These are phyloP conservation scores for Chlorops oryzae DNA, from an alignment of 1,140 invertebrate species.

Conservation along the genomic window DNA sequence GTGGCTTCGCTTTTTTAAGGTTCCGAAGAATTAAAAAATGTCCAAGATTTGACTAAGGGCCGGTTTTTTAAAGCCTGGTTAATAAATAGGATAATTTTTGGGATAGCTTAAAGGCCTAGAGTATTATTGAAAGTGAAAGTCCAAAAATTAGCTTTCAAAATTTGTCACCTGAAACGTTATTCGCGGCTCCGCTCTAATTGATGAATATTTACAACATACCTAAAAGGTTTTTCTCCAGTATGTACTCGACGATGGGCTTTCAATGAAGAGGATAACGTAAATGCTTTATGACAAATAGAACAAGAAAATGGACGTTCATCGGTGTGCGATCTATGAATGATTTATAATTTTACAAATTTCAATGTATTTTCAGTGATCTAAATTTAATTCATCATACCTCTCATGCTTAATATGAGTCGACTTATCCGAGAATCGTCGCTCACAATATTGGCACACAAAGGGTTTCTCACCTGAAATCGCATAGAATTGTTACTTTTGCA, in stretches of 20 bases:
- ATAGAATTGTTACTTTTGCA: too few species aligned
- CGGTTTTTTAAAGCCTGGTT: too few species aligned
- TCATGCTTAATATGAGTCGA: slow-evolving; percentile 38
- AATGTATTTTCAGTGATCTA: not conserved
- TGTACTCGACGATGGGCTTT: slow-evolving; percentile 30
- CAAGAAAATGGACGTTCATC: slow-evolving; percentile 55
- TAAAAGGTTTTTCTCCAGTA: slow-evolving; percentile 28
- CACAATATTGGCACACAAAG: slow-evolving; percentile 28
- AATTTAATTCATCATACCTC: slow-evolving; percentile 26
- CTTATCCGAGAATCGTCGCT: slow-evolving; percentile 32
- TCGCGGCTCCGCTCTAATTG: too few species aligned
- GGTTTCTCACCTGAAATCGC: slow-evolving; percentile 44
- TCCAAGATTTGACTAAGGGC: too few species aligned
- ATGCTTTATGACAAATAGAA: slow-evolving; percentile 52
- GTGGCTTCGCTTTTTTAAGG: too few species aligned
- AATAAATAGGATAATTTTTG: too few species aligned
- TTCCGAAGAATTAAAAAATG: too few species aligned
- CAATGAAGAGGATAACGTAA: slow-evolving; percentile 48
- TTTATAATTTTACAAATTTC: not conserved
- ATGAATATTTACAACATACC: slow-evolving; percentile 8
- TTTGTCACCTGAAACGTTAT: too few species aligned
- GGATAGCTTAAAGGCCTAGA: too few species aligned
- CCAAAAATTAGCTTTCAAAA: too few species aligned
- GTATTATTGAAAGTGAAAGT: too few species aligned
- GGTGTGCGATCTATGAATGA: slow-evolving; percentile 49